Base-by-base conservation (phyloP, 2,888 invertebrate species). In the Callinectes sapidus region DNA sequence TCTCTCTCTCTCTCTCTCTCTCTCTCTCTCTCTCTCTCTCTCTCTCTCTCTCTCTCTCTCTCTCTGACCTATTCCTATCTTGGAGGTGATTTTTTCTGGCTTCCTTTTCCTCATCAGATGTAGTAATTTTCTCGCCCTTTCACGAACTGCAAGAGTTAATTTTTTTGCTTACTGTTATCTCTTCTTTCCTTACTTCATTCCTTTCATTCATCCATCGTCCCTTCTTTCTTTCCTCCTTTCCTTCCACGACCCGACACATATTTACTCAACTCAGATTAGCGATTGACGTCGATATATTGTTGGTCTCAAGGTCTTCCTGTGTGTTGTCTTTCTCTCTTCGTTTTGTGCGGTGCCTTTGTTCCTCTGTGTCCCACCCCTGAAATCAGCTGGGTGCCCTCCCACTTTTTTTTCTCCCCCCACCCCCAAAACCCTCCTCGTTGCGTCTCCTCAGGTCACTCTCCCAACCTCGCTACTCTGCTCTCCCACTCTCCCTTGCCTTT, bases 1-100 rank as follows among this genome's bases (percentile, higher is more conserved):
- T 90, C 90, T 90, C 90, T 90, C 90, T 90, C 48, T 91, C 91
- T 91, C 87, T 91, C 87, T 86, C 87, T 91, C 87, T 86, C 87
- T 87, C 55, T 86, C 87, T 91, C 55, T 55, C 87, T 54, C 54
- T 54, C 54, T 91, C 87, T 55, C 87, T 87, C 86, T 90, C 55
- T 90, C 81, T 90, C 81, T 90, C 81, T 90, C 90, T 90, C 90
- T 90, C 90, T 90, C 86, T 42, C 28, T 54, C 81, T 39, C 54
- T 90, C 48, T 18, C 35, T 55, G 90, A 66, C 77, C 23, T 71
- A 39, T 28, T 88, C 13, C 35, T 88, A 35, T 88, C 48, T 35
- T 8, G 16, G 2, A 1, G 16, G n/a, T 35, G 39, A 66, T 42
- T 35, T 61, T 61, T 28, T 18, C 32, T 42, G 13, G 13, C 71